Conservation (phyloP, 2,888 invertebrate species). For the Oscheius sp. region DNA sequence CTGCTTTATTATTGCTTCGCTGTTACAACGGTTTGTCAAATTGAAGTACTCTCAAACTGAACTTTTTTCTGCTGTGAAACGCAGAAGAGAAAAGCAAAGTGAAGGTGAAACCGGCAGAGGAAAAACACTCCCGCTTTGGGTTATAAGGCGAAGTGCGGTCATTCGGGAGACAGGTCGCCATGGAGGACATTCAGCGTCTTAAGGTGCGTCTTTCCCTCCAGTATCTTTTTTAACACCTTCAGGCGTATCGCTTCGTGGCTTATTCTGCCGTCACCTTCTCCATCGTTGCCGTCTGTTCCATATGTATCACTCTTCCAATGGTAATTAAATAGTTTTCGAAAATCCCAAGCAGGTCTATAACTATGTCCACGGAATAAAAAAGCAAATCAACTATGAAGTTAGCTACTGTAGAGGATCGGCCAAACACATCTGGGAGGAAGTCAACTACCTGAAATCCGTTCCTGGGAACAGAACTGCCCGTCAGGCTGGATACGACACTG, state of each 20-base stretch:
- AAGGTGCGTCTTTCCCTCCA: not conserved
- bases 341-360: too few species aligned
- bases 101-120: constrained; percentile 20
- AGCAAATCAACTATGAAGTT: constrained; percentile 20
- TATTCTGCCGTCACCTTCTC: constrained; percentile 25
- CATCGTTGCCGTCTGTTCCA: constrained; percentile 22
- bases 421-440: constrained; percentile 53
- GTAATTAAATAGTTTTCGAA: too few species aligned
- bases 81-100: not conserved
- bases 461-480: constrained; percentile 59
- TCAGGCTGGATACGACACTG: constrained; percentile 48
- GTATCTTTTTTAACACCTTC: not conserved
- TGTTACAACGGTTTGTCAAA: constrained; percentile 13
- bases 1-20: not conserved
- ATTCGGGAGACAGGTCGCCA: not conserved
- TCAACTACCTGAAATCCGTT: constrained; percentile 52
- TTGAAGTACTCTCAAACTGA: constrained; percentile 1
- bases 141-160: not conserved
- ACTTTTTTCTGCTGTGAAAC: constrained; percentile 5
- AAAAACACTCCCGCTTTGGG: not conserved
- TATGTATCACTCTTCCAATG: constrained; percentile 20
- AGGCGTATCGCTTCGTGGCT: constrained; percentile 27
- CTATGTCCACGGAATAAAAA: constrained; percentile 22
- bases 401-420: constrained; percentile 44
- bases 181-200: constrained; percentile 24